Evolutionary conservation across 2,888 invertebrate species (phyloP).

Genomic region (Priocnemis perturbator): DNA sequence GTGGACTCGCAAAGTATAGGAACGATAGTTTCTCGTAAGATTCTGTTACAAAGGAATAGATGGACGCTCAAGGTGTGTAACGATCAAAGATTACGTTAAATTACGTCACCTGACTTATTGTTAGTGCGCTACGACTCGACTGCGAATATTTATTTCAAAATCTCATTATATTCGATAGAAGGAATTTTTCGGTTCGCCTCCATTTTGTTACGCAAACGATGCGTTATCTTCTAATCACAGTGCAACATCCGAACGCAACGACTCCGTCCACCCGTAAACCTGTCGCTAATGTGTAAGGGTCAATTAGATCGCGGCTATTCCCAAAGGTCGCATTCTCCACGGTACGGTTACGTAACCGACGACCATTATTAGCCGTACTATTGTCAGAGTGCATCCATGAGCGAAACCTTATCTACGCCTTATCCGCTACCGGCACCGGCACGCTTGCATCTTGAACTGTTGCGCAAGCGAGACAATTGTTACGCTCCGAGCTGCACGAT

Average conservation of each 20-base stretch:
- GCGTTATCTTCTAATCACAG: no score
- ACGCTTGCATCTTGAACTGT: background rate
- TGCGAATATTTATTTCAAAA: no score
- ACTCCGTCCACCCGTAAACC: no score
- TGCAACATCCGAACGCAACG: no score
- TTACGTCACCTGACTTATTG: background rate
- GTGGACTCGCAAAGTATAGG: constrained; percentile 13
- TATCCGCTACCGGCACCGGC: constrained; percentile 1
- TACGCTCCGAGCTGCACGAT: no score
- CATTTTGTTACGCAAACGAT: no score
- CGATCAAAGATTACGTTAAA: no score
- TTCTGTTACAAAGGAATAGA: constrained; percentile 13
- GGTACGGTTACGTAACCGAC: constrained; percentile 10
- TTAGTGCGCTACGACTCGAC: no score
- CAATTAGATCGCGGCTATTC: constrained; percentile 15
- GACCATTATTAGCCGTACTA: constrained; percentile 15
- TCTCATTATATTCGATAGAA: no score
- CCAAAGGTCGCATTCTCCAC: constrained; percentile 11
- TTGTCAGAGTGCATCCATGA: constrained; percentile 21
- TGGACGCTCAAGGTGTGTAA: no score
- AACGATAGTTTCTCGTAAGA: constrained; percentile 30
- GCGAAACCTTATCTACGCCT: constrained; percentile 28
- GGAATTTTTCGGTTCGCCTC: no score
- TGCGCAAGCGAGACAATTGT: constrained; percentile 12
- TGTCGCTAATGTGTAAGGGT: constrained; percentile 19